phyloP scores from a whole-genome alignment of 1,140 invertebrate genomes.

The Drosophila bifasciata region DNA sequence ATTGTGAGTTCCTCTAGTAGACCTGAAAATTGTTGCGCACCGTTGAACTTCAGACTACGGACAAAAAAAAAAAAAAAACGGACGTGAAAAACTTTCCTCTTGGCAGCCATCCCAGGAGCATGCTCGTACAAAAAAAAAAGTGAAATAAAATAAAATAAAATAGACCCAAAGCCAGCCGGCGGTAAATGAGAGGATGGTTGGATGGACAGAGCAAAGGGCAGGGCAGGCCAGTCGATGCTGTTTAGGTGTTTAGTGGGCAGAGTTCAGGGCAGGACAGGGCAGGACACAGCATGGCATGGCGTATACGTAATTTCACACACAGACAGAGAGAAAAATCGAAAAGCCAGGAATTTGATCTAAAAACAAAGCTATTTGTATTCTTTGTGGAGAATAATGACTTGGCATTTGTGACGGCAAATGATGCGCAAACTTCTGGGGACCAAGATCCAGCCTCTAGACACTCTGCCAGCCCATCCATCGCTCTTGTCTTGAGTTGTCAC shows the following conservation, averaged over 20 bases:
- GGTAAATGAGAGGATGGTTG: constrained; percentile 33
- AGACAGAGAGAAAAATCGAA: constrained; percentile 27
- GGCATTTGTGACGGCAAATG: constrained; percentile 66
- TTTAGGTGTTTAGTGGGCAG: constrained; percentile 7
- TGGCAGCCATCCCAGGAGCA: constrained; percentile 52
- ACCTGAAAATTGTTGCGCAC: constrained; percentile 70
- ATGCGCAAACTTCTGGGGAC: constrained; percentile 54
- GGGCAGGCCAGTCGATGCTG: no score
- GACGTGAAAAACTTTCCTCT: constrained; percentile 70
- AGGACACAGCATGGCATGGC: constrained; percentile 44
- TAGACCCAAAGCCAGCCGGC: constrained; percentile 32
- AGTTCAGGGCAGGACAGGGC: constrained; percentile 31
- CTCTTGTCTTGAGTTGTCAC: constrained; percentile 56
- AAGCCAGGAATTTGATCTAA: constrained; percentile 46
- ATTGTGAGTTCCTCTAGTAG: constrained; percentile 56
- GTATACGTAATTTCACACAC: constrained; percentile 58
- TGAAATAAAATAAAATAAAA: constrained; percentile 34
- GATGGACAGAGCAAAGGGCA: constrained; percentile 29
- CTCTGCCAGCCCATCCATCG: no score
- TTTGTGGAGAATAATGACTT: constrained; percentile 66
- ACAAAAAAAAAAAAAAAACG: constrained; percentile 34
- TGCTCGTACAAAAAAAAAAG: constrained; percentile 9
- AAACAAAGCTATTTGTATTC: constrained; percentile 67
- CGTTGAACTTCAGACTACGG: constrained; percentile 57
- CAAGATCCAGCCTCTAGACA: not conserved